Conservation (phyloP, 2,797 vertebrate genomes). For the Gymnoscopelus braueri region DNA sequence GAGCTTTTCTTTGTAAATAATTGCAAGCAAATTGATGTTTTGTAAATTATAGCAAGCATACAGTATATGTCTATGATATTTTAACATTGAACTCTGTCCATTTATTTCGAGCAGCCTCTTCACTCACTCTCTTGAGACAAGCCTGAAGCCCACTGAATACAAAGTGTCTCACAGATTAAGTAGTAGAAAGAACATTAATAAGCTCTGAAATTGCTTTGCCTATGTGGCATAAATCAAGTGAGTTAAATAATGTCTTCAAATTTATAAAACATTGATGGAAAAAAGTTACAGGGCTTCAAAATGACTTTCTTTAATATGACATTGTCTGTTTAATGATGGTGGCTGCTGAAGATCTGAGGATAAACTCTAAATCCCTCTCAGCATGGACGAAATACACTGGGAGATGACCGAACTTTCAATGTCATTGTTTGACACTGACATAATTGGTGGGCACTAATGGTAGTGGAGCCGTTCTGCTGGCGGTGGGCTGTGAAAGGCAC, state of each 20-base stretch:
- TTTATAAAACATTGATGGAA: not conserved
- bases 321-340: not conserved
- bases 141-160: not conserved
- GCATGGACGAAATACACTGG: not conserved
- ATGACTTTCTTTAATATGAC: not conserved
- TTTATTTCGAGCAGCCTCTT: constrained; percentile 1
- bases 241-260: not conserved
- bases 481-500: constrained; percentile 15
- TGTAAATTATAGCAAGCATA: no score
- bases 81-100: not conserved
- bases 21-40: no score
- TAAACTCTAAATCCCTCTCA: not conserved
- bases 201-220: no score
- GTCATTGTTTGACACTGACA: not conserved
- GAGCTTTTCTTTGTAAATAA: no score
- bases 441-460: not conserved
- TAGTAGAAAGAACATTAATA: not conserved
- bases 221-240: not conserved
- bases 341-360: not conserved
- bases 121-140: not conserved
- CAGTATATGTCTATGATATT: not conserved
- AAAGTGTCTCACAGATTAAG: not conserved
- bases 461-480: not conserved
- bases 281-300: not conserved
- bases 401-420: not conserved